Evolutionary conservation across 2,797 vertebrate genomes (phyloP).

Genomic region (Spheniscus humboldti): DNA sequence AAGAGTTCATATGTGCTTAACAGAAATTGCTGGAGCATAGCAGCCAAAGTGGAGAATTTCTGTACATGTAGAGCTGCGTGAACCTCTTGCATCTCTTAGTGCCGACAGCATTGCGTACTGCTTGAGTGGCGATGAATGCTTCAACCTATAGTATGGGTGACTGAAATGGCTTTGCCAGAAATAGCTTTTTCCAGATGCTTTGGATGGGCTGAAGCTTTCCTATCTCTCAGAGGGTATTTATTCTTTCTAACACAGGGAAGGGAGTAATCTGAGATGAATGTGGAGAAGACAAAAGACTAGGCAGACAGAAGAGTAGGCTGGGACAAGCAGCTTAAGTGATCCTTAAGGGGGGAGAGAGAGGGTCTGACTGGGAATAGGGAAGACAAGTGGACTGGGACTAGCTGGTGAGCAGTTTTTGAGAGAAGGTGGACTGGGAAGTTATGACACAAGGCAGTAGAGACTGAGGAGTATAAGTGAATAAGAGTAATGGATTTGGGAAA

Average conservation of each 20-base stretch:
- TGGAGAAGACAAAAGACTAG: neutral
- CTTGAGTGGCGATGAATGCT: neutral
- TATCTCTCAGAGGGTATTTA: neutral
- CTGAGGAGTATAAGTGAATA: neutral
- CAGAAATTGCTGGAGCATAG: neutral
- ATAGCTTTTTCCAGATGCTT: neutral
- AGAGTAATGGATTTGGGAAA: neutral
- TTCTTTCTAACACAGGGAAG: neutral
- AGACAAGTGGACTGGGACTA: neutral
- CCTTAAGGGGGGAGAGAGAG: neutral
- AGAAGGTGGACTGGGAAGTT: neutral
- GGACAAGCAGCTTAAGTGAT: neutral
- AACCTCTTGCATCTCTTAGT: neutral
- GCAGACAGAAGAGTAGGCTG: neutral
- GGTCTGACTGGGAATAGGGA: neutral
- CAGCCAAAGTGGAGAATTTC: neutral
- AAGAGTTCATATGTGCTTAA: neutral
- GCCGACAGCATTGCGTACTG: rapidly evolving
- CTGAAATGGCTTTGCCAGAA: neutral
- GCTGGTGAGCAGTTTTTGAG: neutral
- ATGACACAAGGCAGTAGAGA: neutral
- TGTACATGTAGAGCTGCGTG: rapidly evolving
- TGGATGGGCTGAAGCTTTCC: neutral
- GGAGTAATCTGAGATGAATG: neutral
- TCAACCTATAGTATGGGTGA: neutral